Evolutionary conservation across 92 coral and sea anemone genomes (phyloP), one percentile per base, ranked within the genome.

Genomic region (Palythoa heliodiscus): DNA sequence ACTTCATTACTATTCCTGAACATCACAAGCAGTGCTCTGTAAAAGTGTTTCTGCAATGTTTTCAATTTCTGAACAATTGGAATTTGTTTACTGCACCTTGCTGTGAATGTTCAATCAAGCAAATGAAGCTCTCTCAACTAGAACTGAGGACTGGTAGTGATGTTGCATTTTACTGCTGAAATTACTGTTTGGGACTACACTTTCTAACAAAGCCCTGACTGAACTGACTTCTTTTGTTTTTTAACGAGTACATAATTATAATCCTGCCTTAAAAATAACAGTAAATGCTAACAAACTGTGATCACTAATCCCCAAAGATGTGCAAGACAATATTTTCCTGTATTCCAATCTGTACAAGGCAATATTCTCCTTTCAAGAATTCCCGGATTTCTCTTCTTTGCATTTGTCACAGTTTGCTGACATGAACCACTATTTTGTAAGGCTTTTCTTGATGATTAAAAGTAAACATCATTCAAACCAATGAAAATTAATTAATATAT

Each of bases 141-240:
- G 11, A 80, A 48, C 84, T 48, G 84, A 80, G 84, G 74, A 66
- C 60, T 80, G 84, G 74, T 74, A 80, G 84, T 43, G 74, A 66
- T 14, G 24, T 20, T 57, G 43, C 5, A 13, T n/a, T 78, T 4
- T 25, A 48, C 16, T 43, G 19, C 24, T 76, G 48, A 52, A 24
- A 54, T 25, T 35, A 76, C 29, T 23, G 2, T 43, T 55, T 15
- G 64, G 16, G 17, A 76, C 81, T 76, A 53, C 17, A 19, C 19
- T 43, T 14, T 75, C 16, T 52, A 76, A 76, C 81, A 76, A 76
- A 76, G 81, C 81, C 81, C 81, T 25, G 17, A 76, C 61, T 76
- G 19, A 76, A 76, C 19, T 24, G 22, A 25, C 63, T 54, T 54
- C 22, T 54, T 53, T 54, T 17, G 6, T 19, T 63, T 19, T 16